These are phyloP conservation scores for Epizoanthus rinbou DNA, from an alignment of 92 coral and sea anemone species.

Conservation along the genomic window DNA sequence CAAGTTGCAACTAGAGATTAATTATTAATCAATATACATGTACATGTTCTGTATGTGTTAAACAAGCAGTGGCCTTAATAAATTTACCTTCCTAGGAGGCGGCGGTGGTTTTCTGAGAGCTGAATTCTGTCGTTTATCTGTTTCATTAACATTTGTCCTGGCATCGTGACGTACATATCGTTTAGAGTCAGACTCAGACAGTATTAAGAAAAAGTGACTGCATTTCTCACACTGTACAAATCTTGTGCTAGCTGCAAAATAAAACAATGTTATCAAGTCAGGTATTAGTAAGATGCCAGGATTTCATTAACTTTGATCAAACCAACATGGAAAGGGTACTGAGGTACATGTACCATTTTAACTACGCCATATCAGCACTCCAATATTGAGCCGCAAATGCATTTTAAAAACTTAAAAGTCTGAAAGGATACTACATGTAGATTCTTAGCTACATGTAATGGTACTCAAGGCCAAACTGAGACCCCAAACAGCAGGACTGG, in stretches of 20 bases:
- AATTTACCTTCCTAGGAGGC: constrained; percentile 89
- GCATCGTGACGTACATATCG: constrained; percentile 78
- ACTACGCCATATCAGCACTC: too few relatives aligned
- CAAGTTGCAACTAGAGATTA: too few relatives aligned
- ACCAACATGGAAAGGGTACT: neutral
- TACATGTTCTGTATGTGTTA: too few relatives aligned
- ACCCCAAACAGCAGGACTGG: too few relatives aligned
- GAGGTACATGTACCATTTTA: neutral
- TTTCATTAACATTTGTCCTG: constrained; percentile 68
- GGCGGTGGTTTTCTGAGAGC: constrained; percentile 84
- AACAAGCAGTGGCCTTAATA: neutral
- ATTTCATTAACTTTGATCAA: too few relatives aligned
- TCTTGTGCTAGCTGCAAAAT: constrained; percentile 87
- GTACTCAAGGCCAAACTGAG: too few relatives aligned
- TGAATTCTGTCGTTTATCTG: constrained; percentile 60
- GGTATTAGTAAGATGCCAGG: neutral
- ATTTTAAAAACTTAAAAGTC: too few relatives aligned
- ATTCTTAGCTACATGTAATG: too few relatives aligned
- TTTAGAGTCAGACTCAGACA: constrained; percentile 94
- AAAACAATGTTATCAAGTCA: neutral
- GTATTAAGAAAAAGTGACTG: constrained; percentile 91
- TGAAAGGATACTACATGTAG: too few relatives aligned
- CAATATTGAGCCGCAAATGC: too few relatives aligned
- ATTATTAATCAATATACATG: too few relatives aligned
- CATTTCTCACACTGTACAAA: constrained; percentile 99